These are phyloP conservation scores for Tribolium freemani DNA, from an alignment of 2,888 invertebrate species.

Conservation along the genomic window DNA sequence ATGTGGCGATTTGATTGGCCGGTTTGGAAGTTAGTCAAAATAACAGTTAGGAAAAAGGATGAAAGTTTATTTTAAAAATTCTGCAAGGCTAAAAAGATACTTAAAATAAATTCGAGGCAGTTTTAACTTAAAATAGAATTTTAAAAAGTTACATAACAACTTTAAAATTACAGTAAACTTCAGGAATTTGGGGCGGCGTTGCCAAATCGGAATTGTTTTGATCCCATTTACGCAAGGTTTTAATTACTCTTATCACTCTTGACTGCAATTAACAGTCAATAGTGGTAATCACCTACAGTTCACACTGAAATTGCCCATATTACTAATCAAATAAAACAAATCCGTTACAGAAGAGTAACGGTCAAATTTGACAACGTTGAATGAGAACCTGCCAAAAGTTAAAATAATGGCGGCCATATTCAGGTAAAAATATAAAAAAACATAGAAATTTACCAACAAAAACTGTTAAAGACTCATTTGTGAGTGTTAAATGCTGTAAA, in stretches of 20 bases:
- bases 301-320: background rate
- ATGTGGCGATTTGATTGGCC: slow-evolving; percentile 27
- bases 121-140: background rate
- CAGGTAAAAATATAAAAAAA: slow-evolving; percentile 15
- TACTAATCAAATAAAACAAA: background rate
- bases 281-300: background rate
- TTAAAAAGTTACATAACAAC: slow-evolving; percentile 14
- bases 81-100: background rate
- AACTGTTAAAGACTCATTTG: background rate
- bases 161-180: slow-evolving; percentile 5
- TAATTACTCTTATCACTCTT: background rate
- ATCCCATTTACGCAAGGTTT: background rate
- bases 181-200: background rate
- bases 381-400: background rate
- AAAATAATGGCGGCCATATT: slow-evolving; percentile 32
- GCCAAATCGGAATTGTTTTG: background rate
- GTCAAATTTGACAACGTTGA: background rate
- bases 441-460: background rate
- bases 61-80: background rate
- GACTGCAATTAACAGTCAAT: background rate
- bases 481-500: too few relatives aligned
- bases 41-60: background rate
- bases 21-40: slow-evolving; percentile 8
- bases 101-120: background rate
- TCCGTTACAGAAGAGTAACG: background rate